Percentiles rank a stretch among this genome's conserved stretches.
phyloP scores from a whole-genome alignment of 1,140 invertebrate species.

The Pararge aegeria region DNA sequence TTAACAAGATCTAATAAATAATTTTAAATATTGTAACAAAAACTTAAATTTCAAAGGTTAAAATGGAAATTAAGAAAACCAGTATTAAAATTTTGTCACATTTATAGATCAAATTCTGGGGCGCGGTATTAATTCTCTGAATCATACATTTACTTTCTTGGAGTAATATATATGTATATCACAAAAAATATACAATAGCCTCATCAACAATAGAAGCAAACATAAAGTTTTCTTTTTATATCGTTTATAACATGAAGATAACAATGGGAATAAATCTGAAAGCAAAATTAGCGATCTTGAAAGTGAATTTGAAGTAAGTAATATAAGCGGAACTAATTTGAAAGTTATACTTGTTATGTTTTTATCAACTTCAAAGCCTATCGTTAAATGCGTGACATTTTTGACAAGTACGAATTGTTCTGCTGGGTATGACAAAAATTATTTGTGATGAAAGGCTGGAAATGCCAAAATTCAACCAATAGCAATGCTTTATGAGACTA shows the following conservation, averaged over 20 bases:
- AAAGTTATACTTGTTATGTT: constrained; percentile 20
- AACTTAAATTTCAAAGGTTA: not conserved
- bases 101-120: not conserved
- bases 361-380: not conserved
- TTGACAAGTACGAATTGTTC: not conserved
- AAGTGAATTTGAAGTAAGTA: constrained; percentile 45
- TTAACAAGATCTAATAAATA: not conserved
- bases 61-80: not conserved
- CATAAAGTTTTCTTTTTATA: not conserved
- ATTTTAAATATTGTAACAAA: not conserved
- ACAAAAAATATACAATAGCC: not conserved
- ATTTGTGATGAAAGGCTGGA: not conserved
- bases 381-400: not conserved
- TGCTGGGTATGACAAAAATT: not conserved
- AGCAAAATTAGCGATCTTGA: constrained; percentile 65
- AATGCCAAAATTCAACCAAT: no score
- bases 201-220: not conserved
- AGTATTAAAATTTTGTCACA: not conserved
- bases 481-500: no score
- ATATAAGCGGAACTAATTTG: constrained; percentile 24
- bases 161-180: not conserved
- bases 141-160: not conserved
- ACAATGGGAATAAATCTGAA: constrained; percentile 31
- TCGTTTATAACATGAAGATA: constrained; percentile 8
- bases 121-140: not conserved